A percentile compares a stretch with the other conserved stretches of the same genome.
Evolutionary conservation across 1,140 invertebrate genomes (phyloP).

Genomic region (Aphaenogaster ashmeadi): DNA sequence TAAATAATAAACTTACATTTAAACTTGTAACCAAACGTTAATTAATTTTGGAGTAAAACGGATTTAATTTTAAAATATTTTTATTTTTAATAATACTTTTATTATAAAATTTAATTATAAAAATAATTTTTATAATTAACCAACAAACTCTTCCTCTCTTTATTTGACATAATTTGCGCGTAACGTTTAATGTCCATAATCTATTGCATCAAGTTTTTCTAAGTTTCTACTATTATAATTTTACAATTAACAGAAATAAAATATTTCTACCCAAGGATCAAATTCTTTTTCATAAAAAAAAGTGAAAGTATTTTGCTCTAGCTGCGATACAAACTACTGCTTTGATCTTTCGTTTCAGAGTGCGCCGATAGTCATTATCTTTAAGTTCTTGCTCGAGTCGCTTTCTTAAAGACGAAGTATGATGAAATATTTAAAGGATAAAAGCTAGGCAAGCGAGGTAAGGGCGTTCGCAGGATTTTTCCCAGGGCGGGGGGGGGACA

Average conservation of each 20-base stretch:
- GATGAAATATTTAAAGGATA: neutral
- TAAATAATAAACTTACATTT: neutral
- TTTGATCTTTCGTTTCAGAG: neutral
- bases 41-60: neutral
- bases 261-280: neutral
- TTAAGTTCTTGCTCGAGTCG: neutral
- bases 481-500: too few relatives aligned
- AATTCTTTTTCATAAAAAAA: neutral
- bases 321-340: too few relatives aligned
- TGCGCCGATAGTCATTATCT: neutral
- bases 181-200: neutral
- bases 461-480: too few relatives aligned
- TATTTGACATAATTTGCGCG: too few relatives aligned
- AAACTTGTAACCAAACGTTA: neutral
- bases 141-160: too few relatives aligned
- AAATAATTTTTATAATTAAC: too few relatives aligned
- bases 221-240: neutral
- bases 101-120: too few relatives aligned
- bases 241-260: neutral
- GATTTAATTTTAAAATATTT: neutral
- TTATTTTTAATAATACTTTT: neutral
- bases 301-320: neutral
- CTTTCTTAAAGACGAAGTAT: neutral
- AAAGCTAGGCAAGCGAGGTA: neutral
- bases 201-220: neutral